Base-by-base conservation (phyloP, 2,888 invertebrate genomes). In the Junonia oenone region DNA sequence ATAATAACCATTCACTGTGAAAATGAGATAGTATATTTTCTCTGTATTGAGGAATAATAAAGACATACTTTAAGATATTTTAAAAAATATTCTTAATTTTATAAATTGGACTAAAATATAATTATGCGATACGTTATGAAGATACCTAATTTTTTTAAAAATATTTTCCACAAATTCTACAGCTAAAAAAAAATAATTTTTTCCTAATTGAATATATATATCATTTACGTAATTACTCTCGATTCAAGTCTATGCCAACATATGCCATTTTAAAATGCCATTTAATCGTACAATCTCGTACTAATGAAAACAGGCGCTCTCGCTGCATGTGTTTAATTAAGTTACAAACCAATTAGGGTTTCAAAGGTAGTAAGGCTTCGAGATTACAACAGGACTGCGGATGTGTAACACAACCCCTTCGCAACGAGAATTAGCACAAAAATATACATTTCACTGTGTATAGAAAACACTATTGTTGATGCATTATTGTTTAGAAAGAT, bases 261-360 rank as follows among this genome's bases (percentile, higher is more conserved):
- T 38, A 52, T 17, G n/a, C n/a, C n/a, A 47, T 48, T 45, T 50
- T 51, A 9, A 31, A 40, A 8, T 35, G 40, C 22, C 38, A 6
- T 26, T 43, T 47, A 40, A 54, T 54, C 47, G 38, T 14, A 54
- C n/a, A 33, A 55, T 55, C 40, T 50, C 8, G 31, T 29, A 45
- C 38, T 55, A 51, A 58, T 55, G 49, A 51, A 50, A 59, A 55
- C 46, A 51, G 47, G 55, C 49, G 54, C 33, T 40, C 33, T n/a
- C 14, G 37, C 37, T 37, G 37, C 37, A 45, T 56, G 47, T 48
- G 54, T 45, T 48, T 59, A 56, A 59, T 59, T 59, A 52, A 59
- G 56, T 59, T 59, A 56, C 46, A 27, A 51, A 51, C 59, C 53
- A 59, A 59, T 56, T 59, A 59, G 53, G 51, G 56, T 51, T 51